Percentiles rank a stretch among this genome's conserved stretches.
Evolutionary conservation across 2,888 invertebrate species (phyloP).

Genomic region (Lypha dubia): DNA sequence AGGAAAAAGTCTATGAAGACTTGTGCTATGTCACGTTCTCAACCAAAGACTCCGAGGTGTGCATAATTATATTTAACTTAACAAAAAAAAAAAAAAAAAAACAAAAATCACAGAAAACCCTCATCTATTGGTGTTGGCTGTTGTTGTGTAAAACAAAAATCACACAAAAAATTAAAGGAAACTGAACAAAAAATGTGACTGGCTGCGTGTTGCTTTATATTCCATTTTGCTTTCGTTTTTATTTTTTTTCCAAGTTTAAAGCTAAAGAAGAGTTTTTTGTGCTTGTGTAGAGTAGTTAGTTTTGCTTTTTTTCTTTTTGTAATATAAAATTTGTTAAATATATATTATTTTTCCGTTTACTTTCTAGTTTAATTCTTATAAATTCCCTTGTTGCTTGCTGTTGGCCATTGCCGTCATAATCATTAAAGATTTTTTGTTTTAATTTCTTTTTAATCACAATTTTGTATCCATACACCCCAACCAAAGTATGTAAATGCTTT

Average conservation of each 20-base stretch:
- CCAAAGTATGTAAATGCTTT: slow-evolving; percentile 12
- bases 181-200: slow-evolving; percentile 13
- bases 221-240: background rate
- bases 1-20: slow-evolving; percentile 94
- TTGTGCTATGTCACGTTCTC: slow-evolving; percentile 93
- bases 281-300: slow-evolving; percentile 14
- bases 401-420: slow-evolving; percentile 1
- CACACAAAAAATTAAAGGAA: slow-evolving; percentile 16
- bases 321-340: background rate
- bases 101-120: slow-evolving; percentile 20
- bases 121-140: slow-evolving; percentile 55
- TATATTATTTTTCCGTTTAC: background rate
- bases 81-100: background rate
- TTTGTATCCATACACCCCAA: background rate
- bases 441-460: slow-evolving; percentile 12
- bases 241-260: background rate
- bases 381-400: background rate
- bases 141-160: slow-evolving; percentile 52
- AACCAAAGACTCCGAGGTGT: slow-evolving; percentile 88
- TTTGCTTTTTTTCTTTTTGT: slow-evolving; percentile 9
- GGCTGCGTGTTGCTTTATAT: slow-evolving; percentile 47
- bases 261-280: slow-evolving; percentile 26
- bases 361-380: slow-evolving; percentile 1
- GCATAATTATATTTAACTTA: slow-evolving; percentile 64
- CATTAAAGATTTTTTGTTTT: background rate